phyloP scores from a whole-genome alignment of 2,888 invertebrate species.

The Opisthograptis luteolata region DNA sequence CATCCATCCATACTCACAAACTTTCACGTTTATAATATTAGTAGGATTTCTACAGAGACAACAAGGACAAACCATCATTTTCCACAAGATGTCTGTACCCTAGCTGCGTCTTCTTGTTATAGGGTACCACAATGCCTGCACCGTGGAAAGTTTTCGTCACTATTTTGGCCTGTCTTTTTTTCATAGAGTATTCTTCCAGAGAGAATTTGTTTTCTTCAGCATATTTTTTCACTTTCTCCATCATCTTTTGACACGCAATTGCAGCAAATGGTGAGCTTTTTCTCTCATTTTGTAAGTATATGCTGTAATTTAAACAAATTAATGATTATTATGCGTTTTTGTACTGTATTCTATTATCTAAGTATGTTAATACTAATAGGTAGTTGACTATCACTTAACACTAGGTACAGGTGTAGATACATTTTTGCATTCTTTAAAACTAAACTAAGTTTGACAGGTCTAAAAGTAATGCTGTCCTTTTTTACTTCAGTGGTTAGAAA shows the following conservation, averaged over 20 bases:
- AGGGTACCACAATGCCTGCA: slow-evolving; percentile 94
- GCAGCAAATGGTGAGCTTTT: slow-evolving; percentile 87
- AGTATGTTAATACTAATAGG: too few relatives aligned
- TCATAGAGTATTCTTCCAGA: slow-evolving; percentile 82
- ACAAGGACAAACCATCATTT: slow-evolving; percentile 82
- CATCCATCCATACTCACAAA: too few relatives aligned
- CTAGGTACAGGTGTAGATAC: too few relatives aligned
- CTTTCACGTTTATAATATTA: neutral
- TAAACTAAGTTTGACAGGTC: too few relatives aligned
- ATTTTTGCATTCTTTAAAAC: too few relatives aligned
- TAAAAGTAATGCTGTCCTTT: too few relatives aligned
- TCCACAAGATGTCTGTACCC: slow-evolving; percentile 92
- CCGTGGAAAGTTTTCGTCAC: slow-evolving; percentile 91
- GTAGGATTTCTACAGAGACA: neutral
- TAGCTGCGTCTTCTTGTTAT: slow-evolving; percentile 90
- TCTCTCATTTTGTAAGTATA: slow-evolving; percentile 79
- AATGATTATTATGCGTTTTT: slow-evolving; percentile 6
- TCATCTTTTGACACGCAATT: slow-evolving; percentile 83
- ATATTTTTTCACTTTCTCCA: slow-evolving; percentile 85
- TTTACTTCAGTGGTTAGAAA: too few relatives aligned
- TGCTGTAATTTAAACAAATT: slow-evolving; percentile 60
- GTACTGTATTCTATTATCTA: too few relatives aligned
- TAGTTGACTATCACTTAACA: too few relatives aligned
- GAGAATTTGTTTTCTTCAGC: slow-evolving; percentile 85
- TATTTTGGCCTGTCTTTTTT: slow-evolving; percentile 85